Conservation (phyloP, 2,888 invertebrate species). For the Bellardia bayeri region DNA sequence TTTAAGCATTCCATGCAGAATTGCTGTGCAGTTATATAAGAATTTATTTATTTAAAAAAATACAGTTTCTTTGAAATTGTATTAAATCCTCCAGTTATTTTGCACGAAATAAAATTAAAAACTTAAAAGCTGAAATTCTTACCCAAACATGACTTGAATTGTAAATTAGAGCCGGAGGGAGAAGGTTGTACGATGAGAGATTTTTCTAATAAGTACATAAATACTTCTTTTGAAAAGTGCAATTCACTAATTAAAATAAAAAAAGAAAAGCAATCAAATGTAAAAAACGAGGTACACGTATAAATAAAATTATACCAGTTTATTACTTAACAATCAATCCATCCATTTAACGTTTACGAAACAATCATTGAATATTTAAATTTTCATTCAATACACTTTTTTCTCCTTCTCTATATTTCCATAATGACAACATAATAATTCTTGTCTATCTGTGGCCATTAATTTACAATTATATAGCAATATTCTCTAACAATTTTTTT, state of each 20-base stretch:
- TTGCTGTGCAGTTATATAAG: constrained; percentile 50
- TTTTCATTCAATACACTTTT: not conserved
- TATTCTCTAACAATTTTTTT: no score
- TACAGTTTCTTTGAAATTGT: constrained; percentile 35
- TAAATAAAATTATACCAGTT: constrained; percentile 37
- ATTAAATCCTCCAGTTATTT: constrained; percentile 43
- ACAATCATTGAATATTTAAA: not conserved
- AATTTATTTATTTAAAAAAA: constrained; percentile 31
- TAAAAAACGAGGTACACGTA: not conserved
- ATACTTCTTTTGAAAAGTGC: constrained; percentile 17
- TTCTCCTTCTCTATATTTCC: not conserved
- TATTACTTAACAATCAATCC: constrained; percentile 26
- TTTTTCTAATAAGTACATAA: not conserved
- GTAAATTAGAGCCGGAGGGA: constrained; percentile 36
- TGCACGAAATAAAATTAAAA: constrained; percentile 46
- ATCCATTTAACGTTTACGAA: constrained; percentile 8
- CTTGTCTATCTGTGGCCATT: not conserved
- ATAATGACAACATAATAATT: not conserved
- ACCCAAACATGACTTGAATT: constrained; percentile 62
- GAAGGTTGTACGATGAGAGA: not conserved
- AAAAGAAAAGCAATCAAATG: not conserved
- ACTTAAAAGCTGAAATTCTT: constrained; percentile 44
- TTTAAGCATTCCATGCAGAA: constrained; percentile 53
- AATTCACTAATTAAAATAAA: constrained; percentile 44
- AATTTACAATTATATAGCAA: no score